phyloP scores from a whole-genome alignment of 2,888 invertebrate genomes.

The Hydriomena furcata region DNA sequence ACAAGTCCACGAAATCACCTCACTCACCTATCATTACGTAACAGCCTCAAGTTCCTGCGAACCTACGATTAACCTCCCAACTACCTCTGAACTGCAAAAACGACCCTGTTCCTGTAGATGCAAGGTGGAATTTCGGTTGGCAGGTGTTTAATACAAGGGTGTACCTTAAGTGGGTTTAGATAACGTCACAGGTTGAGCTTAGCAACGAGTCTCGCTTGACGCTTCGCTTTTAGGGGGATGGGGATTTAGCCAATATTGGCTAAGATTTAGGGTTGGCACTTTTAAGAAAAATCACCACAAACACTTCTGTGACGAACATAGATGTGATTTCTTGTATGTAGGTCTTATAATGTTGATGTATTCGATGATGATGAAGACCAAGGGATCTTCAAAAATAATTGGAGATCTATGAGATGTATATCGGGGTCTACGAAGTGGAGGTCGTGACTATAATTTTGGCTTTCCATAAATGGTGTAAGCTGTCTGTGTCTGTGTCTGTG shows the following conservation, averaged over 20 bases:
- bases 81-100: neutral
- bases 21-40: slow-evolving; percentile 56
- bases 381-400: too few relatives aligned
- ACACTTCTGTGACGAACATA: too few relatives aligned
- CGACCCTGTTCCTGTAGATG: neutral
- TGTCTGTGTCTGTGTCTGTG: too few relatives aligned
- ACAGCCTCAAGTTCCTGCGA: slow-evolving; percentile 41
- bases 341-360: too few relatives aligned
- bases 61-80: slow-evolving; percentile 52
- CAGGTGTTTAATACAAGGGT: slow-evolving; percentile 40
- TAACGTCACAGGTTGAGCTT: slow-evolving; percentile 78
- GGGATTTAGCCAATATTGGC: slow-evolving; percentile 69
- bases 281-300: neutral
- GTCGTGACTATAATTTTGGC: too few relatives aligned
- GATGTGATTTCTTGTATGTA: too few relatives aligned
- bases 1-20: slow-evolving; percentile 38
- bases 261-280: slow-evolving; percentile 58
- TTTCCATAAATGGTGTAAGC: too few relatives aligned
- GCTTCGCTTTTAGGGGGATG: slow-evolving; percentile 70
- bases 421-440: too few relatives aligned
- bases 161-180: slow-evolving; percentile 54
- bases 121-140: slow-evolving; percentile 29
- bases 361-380: too few relatives aligned
- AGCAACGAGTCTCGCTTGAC: slow-evolving; percentile 77
- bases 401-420: too few relatives aligned